phyloP scores from a whole-genome alignment of 2,113 vertebrate species.

The Maccullochella peelii region DNA sequence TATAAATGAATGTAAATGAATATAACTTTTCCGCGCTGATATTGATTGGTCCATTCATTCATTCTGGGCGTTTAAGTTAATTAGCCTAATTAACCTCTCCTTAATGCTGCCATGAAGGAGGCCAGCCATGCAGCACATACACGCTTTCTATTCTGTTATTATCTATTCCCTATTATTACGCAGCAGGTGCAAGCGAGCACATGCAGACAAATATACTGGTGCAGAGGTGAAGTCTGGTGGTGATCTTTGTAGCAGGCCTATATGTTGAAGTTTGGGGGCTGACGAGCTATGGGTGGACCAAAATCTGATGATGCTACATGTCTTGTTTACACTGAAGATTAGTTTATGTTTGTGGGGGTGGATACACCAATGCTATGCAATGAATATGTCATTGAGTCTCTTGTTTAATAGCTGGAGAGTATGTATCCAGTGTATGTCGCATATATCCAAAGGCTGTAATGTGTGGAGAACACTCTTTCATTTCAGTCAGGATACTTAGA shows the following conservation, averaged over 20 bases:
- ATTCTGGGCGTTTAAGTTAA: neutral
- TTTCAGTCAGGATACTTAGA: neutral
- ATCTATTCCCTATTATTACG: neutral
- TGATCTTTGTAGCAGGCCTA: neutral
- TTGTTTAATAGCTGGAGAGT: neutral
- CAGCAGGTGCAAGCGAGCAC: neutral
- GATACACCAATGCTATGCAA: neutral
- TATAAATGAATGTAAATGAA: neutral
- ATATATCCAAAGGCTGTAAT: neutral
- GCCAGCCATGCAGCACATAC: neutral
- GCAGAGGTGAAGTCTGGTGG: neutral
- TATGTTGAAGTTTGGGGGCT: constrained; percentile 3
- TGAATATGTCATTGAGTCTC: neutral
- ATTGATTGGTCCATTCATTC: neutral
- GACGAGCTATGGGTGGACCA: neutral
- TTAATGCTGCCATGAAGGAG: constrained; percentile 4
- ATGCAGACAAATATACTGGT: neutral
- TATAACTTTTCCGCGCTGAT: neutral
- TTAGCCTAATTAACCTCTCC: neutral
- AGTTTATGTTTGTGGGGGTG: neutral
- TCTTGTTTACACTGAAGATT: neutral
- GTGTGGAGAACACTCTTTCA: neutral
- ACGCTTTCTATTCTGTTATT: neutral
- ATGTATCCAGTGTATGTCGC: no score
- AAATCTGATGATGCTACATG: neutral